A percentile compares a stretch with the other conserved stretches of the same genome.
Evolutionary conservation across 2,113 vertebrate genomes (phyloP).

Genomic region (Gobius niger): DNA sequence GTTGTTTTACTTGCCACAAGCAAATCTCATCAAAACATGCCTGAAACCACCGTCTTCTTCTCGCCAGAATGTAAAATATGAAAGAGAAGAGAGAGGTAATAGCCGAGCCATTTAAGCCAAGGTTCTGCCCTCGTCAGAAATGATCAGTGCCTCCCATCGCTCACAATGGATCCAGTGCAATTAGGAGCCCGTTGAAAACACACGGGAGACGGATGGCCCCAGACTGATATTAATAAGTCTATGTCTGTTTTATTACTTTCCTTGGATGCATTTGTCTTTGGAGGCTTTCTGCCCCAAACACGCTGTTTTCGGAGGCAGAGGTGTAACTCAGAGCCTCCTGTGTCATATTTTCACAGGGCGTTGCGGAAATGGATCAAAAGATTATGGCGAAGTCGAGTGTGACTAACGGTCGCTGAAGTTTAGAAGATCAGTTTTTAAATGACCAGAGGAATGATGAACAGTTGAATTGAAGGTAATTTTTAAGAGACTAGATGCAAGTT

Average conservation of each 20-base stretch:
- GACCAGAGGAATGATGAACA: not conserved
- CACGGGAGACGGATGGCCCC: conserved; percentile 31
- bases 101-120: not conserved
- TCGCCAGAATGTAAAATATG: not conserved
- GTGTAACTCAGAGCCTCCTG: not conserved
- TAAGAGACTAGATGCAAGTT: too few species aligned
- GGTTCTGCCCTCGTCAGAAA: conserved; percentile 4
- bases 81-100: not conserved
- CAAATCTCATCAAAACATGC: not conserved
- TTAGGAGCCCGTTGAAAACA: conserved; percentile 23
- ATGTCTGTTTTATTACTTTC: conserved; percentile 18
- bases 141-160: conserved; percentile 30
- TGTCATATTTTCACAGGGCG: not conserved
- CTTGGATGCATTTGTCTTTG: conserved; percentile 23
- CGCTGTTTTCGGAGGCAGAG: not conserved
- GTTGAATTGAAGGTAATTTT: not conserved
- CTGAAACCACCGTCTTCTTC: not conserved
- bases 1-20: not conserved
- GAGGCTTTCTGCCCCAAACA: conserved; percentile 5
- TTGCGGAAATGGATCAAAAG: not conserved
- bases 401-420: not conserved
- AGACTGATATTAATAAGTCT: conserved; percentile 15
- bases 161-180: conserved; percentile 24
- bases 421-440: not conserved
- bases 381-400: not conserved